Conservation (phyloP, 2,888 invertebrate species). For the Tipula unca region DNA sequence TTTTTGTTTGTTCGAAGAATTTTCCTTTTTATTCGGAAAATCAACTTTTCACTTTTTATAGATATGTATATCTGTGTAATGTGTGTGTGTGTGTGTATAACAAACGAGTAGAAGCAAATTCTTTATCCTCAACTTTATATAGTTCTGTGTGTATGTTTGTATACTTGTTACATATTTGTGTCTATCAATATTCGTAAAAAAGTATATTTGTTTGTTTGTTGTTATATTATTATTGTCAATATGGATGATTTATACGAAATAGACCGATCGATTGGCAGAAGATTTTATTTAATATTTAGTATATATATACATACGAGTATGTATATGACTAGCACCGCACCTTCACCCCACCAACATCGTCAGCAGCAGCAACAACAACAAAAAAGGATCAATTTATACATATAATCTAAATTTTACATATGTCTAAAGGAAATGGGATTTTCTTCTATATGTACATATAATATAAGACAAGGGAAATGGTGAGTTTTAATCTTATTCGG, state of each 20-base stretch:
- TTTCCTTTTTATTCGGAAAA: background rate
- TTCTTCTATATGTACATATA: background rate
- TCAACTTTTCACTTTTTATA: background rate
- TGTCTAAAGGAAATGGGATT: background rate
- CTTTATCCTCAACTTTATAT: background rate
- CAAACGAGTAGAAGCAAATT: background rate
- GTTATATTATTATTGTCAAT: background rate
- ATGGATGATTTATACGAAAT: background rate
- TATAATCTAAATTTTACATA: slow-evolving; percentile 3
- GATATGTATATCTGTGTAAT: too few relatives aligned
- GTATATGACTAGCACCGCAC: background rate
- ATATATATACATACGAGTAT: background rate
- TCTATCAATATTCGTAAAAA: background rate
- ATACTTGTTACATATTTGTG: slow-evolving; percentile 9
- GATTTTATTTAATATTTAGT: background rate
- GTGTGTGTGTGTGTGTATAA: background rate
- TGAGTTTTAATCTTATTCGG: background rate
- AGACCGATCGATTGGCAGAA: background rate
- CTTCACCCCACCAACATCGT: background rate
- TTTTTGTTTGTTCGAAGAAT: background rate
- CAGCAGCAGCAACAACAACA: background rate
- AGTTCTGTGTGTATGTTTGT: background rate
- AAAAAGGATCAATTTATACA: background rate
- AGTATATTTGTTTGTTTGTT: background rate
- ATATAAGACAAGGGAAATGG: background rate